Conservation (phyloP, 2,113 vertebrate species). For the Channa argus region DNA sequence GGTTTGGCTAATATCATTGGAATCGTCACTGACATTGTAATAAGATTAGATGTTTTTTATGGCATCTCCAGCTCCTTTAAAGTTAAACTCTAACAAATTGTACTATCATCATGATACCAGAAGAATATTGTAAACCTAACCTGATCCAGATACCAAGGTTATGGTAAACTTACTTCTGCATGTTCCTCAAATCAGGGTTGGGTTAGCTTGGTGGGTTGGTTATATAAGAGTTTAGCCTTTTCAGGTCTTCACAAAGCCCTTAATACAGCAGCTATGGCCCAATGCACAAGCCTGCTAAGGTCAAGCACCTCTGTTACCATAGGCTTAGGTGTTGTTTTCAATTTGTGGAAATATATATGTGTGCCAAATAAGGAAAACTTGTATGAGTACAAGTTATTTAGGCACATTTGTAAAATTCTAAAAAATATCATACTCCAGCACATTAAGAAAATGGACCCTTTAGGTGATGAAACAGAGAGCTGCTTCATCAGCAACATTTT, state of each 20-base stretch:
- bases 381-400: neutral
- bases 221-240: slow-evolving; percentile 63
- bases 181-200: slow-evolving; percentile 22
- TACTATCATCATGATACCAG: neutral
- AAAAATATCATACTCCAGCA: neutral
- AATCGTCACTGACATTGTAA: too few species aligned
- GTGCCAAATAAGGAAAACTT: too few species aligned
- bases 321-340: too few species aligned
- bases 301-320: slow-evolving; percentile 19
- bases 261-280: slow-evolving; percentile 47
- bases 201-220: slow-evolving; percentile 42
- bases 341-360: too few species aligned
- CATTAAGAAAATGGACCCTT: too few species aligned
- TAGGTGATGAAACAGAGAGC: neutral
- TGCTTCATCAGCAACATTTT: slow-evolving; percentile 7
- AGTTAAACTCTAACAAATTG: neutral
- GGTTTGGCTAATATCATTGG: neutral
- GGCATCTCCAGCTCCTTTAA: neutral
- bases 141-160: neutral
- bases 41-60: neutral
- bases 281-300: slow-evolving; percentile 21
- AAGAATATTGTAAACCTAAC: neutral
- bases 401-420: neutral
- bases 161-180: neutral
- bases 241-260: slow-evolving; percentile 38